These are phyloP conservation scores for Pseudopodoces humilis DNA, from an alignment of 2,113 vertebrate genomes.

Conservation along the genomic window DNA sequence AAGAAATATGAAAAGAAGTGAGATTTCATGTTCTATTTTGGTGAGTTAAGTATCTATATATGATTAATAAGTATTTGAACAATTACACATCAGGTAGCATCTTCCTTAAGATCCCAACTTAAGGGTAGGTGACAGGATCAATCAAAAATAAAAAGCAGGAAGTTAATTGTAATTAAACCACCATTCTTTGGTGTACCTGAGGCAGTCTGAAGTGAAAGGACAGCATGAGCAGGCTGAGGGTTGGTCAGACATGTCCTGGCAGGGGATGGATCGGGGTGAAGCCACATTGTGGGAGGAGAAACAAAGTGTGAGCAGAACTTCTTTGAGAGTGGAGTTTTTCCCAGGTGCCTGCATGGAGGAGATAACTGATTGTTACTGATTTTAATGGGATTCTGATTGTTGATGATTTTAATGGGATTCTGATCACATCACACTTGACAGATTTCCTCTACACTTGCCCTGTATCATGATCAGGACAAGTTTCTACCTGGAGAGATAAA, in stretches of 20 bases:
- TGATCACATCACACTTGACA: not conserved
- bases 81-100: not conserved
- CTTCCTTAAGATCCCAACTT: not conserved
- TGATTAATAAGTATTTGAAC: not conserved
- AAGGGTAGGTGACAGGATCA: not conserved
- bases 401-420: not conserved
- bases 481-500: not conserved
- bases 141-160: not conserved
- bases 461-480: not conserved
- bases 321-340: not conserved
- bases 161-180: not conserved
- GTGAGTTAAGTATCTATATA: not conserved
- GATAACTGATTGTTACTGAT: not conserved
- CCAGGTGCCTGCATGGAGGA: not conserved
- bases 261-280: not conserved
- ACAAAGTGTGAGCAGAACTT: accelerated
- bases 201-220: not conserved
- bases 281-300: not conserved
- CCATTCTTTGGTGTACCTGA: not conserved
- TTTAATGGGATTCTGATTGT: not conserved
- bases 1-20: not conserved
- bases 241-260: accelerated
- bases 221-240: not conserved
- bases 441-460: not conserved
- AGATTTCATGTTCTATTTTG: not conserved